phyloP scores from a whole-genome alignment of 2,113 vertebrate species.

The Anarhynchus alexandrinus region DNA sequence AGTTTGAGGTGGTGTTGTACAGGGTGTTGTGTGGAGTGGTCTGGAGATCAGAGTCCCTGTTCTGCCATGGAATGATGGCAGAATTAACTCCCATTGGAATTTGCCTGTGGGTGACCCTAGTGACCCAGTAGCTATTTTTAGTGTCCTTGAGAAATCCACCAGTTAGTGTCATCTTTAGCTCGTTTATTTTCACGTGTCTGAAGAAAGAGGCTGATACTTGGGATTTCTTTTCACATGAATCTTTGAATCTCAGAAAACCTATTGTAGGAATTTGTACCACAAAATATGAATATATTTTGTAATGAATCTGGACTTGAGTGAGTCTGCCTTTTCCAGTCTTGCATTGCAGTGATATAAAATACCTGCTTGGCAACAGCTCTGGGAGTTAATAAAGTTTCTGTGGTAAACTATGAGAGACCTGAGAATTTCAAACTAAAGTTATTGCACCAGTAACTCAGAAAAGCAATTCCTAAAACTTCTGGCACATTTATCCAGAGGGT shows the following conservation, averaged over 20 bases:
- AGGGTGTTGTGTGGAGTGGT: neutral
- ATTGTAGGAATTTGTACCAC: neutral
- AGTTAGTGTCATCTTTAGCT: neutral
- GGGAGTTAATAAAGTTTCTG: slow-evolving; percentile 76
- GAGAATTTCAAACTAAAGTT: slow-evolving; percentile 78
- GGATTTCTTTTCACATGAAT: neutral
- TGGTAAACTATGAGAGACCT: slow-evolving; percentile 75
- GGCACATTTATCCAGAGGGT: slow-evolving; percentile 76
- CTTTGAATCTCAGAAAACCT: neutral
- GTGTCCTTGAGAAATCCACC: neutral
- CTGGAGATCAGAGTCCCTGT: neutral
- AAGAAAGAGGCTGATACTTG: neutral
- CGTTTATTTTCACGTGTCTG: neutral
- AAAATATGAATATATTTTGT: slow-evolving; percentile 26
- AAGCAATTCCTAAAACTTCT: slow-evolving; percentile 79
- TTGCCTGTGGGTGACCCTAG: neutral
- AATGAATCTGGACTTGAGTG: slow-evolving; percentile 61
- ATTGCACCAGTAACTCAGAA: slow-evolving; percentile 81
- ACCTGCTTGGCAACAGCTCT: slow-evolving; percentile 66
- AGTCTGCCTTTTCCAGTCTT: slow-evolving; percentile 54
- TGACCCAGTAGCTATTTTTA: neutral
- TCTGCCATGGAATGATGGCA: neutral
- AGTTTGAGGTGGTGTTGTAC: too few relatives aligned
- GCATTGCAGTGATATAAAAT: slow-evolving; percentile 67
- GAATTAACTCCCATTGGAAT: fast-evolving